phyloP scores from a whole-genome alignment of 2,797 vertebrate species.

The Anabacerthia variegaticeps region DNA sequence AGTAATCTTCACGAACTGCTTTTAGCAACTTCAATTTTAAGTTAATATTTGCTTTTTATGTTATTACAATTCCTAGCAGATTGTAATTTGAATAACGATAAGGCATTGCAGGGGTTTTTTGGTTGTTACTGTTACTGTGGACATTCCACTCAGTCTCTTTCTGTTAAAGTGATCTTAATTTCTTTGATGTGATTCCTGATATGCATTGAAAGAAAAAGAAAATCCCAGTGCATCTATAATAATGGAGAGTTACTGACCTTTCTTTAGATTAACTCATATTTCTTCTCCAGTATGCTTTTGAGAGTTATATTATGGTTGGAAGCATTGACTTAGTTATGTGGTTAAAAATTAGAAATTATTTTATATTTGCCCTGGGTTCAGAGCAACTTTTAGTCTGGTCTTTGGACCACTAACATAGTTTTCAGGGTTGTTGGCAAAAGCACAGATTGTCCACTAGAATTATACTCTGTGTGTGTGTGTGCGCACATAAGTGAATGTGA shows the following conservation, averaged over 20 bases:
- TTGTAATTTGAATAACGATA: constrained; percentile 65
- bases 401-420: constrained; percentile 17
- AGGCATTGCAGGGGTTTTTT: constrained; percentile 43
- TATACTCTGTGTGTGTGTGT: neutral
- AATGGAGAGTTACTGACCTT: constrained; percentile 54
- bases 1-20: constrained; percentile 69
- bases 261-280: constrained; percentile 22
- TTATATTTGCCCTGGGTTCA: constrained; percentile 53
- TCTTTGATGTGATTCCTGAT: constrained; percentile 65
- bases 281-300: constrained; percentile 52
- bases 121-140: constrained; percentile 51
- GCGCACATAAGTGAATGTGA: neutral
- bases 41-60: constrained; percentile 71
- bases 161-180: constrained; percentile 48
- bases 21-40: constrained; percentile 59
- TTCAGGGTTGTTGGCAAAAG: constrained; percentile 51
- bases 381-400: constrained; percentile 46
- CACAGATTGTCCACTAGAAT: constrained; percentile 26
- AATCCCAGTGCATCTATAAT: constrained; percentile 50
- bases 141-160: constrained; percentile 70
- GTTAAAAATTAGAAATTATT: constrained; percentile 39
- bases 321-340: constrained; percentile 38
- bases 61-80: constrained; percentile 53
- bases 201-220: constrained; percentile 54
- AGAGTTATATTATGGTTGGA: constrained; percentile 46